Evolutionary conservation across 2,797 vertebrate genomes (phyloP), one percentile per base, ranked within the genome.

Genomic region (Spea hammondii): DNA sequence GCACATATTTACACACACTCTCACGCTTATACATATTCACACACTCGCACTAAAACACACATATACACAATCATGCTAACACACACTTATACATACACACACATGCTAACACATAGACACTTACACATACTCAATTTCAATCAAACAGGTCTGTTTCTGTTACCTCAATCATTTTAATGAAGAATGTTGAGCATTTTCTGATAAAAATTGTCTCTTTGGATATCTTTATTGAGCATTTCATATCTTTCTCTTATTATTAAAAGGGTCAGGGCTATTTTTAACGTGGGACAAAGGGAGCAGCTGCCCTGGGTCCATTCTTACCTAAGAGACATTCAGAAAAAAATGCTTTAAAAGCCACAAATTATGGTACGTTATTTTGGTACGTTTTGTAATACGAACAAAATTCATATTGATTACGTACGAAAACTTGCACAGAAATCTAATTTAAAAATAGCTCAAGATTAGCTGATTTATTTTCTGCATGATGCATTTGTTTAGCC

Each of bases 321-420:
- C 32, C 32, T 2, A 3, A 32, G 2, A 32, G 32, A 32, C 32
- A 32, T 32, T 32, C 32, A 32, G 32, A 32, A 32, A 32, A 1
- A 32, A 32, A 32, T 32, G 32, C 3, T 32, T 32, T 32, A 32
- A 32, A 32, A 32, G 3, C 32, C 32, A 32, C 32, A 32, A 32
- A 32, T 32, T 32, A 1, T 32, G 32, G 32, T 32, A 32, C 1
- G 32, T 32, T 32, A 32, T 32, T 3, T 32, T 32, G 32, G 32
- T 32, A 32, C 2, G 32, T 32, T 32, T 32, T 32, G 32, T 32
- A 32, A 32, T 32, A 7, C 3, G 1, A 7, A 32, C 65, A 66
- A 67, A 71, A 70, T 71, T 74, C 62, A 79, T 70, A 82, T 75
- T 75, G 57, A 67, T 79, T 72, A 79, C 54, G 14, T 69, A 65